Evolutionary conservation across 2,888 invertebrate species (phyloP).

Genomic region (Lasioglossum marginatum): DNA sequence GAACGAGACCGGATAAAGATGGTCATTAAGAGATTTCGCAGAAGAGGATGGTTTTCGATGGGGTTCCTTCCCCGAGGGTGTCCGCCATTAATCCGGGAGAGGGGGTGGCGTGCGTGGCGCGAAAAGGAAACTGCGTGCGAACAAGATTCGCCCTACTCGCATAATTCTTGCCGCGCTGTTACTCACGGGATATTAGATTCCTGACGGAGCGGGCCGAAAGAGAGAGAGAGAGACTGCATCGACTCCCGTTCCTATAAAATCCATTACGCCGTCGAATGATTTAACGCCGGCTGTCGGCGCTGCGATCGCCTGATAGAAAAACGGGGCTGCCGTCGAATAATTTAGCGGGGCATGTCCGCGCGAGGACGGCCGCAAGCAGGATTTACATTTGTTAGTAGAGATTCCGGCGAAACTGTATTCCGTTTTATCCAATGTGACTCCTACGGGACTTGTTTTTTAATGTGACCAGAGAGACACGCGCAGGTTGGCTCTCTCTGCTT

Average conservation of each 20-base stretch:
- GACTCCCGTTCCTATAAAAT: conserved; percentile 25
- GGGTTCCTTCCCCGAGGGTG: background rate
- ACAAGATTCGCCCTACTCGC: conserved; percentile 6
- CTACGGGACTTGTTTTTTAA: background rate
- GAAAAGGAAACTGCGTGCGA: background rate
- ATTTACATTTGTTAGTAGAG: conserved; percentile 17
- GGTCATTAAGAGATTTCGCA: background rate
- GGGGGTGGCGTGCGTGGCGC: conserved; percentile 5
- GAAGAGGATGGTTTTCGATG: background rate
- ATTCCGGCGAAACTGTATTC: background rate
- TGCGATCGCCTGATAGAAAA: conserved; percentile 6
- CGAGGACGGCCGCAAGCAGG: background rate
- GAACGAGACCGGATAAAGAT: conserved; percentile 1
- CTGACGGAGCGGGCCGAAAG: background rate
- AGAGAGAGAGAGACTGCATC: conserved; percentile 23
- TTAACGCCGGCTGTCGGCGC: conserved; percentile 3
- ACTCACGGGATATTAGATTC: conserved; percentile 27
- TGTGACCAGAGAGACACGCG: background rate
- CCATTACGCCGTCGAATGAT: conserved; percentile 31
- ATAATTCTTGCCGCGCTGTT: conserved; percentile 36
- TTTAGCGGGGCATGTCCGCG: conserved; percentile 5
- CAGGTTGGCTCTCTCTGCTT: background rate
- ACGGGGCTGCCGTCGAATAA: conserved; percentile 14
- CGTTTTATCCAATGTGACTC: background rate
- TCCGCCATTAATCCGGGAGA: conserved; percentile 17